Conservation (phyloP, 2,888 invertebrate species). For the Lamellibrachia satsuma region DNA sequence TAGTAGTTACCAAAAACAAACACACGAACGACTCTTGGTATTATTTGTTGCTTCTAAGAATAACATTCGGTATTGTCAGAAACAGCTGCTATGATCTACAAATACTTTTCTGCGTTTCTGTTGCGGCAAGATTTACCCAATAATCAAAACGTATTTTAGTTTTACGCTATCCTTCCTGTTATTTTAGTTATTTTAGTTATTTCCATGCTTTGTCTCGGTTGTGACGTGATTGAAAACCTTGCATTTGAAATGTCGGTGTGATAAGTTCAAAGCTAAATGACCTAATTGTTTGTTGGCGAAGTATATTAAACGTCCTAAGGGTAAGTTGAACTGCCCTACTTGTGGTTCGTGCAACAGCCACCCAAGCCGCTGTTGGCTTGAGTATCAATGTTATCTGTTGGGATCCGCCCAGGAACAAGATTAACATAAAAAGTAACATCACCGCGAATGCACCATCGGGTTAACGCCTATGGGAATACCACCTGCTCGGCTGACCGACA, state of each 20-base stretch:
- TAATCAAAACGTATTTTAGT: not conserved
- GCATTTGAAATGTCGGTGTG: not conserved
- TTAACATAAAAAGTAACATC: not conserved
- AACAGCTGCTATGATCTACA: too few species aligned
- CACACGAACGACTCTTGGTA: too few species aligned
- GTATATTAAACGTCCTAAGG: not conserved
- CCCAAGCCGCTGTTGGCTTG: not conserved
- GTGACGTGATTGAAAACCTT: not conserved
- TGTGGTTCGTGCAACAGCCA: not conserved
- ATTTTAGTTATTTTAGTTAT: too few species aligned
- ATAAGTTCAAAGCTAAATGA: not conserved
- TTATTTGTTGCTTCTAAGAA: too few species aligned
- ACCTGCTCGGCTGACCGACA: not conserved
- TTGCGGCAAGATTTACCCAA: not conserved
- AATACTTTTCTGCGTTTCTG: too few species aligned
- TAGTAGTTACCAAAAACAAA: too few species aligned
- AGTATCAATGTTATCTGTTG: not conserved
- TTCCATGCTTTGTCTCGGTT: too few species aligned
- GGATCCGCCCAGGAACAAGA: not conserved
- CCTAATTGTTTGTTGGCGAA: not conserved
- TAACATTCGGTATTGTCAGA: too few species aligned
- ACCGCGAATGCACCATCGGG: not conserved
- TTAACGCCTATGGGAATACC: not conserved
- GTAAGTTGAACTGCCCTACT: not conserved
- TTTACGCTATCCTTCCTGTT: not conserved